Base-by-base conservation (phyloP, 1,140 invertebrate genomes). In the Brachionus sp. region DNA sequence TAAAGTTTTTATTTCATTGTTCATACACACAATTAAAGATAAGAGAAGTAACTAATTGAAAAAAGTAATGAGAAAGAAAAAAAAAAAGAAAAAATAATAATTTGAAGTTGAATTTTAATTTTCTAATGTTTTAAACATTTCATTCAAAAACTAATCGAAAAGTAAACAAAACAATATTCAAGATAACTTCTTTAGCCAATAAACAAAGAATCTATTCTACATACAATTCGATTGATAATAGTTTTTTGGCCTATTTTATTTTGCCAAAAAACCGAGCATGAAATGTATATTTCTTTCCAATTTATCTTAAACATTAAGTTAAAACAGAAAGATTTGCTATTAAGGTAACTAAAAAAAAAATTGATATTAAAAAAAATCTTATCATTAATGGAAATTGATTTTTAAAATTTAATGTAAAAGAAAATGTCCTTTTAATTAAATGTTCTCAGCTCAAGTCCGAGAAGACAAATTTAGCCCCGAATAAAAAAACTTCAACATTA, bases 91-190 rank as follows among this genome's bases (percentile, higher is more conserved):
- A 37, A 16, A 39, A 37, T 23, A 70, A 66, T 35, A 33, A 33
- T 66, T 35, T 66, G 25, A 37, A 70, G 23, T 64, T 64, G 5
- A 25, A 23, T 70, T 70, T 70, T 10, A 37, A 37, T 70, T 37
- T 70, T 39, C 35, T 9, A 70, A 70, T 70, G 66, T 70, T 70
- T 70, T 70, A 70, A 70, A 70, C 66, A 70, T 70, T 39, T 39
- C 12, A 70, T 39, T 37, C 16, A 70, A 70, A 70, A 70, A 39
- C 35, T 13, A 39, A 39, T 39, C 37, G 66, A 70, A 70, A 37
- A 16, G 37, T 42, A 70, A 70, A 42, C 33, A 37, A 70, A 39
- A 39, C 29, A 39, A 70, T 39, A 13, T 39, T 33, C 64, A 66
- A 57, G 50, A 19, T 57, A 57, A 57, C n/a, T 57, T 57, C 16